Evolutionary conservation across 2,888 invertebrate species (phyloP), one percentile per base, ranked within the genome.

Genomic region (Agrochola lota): DNA sequence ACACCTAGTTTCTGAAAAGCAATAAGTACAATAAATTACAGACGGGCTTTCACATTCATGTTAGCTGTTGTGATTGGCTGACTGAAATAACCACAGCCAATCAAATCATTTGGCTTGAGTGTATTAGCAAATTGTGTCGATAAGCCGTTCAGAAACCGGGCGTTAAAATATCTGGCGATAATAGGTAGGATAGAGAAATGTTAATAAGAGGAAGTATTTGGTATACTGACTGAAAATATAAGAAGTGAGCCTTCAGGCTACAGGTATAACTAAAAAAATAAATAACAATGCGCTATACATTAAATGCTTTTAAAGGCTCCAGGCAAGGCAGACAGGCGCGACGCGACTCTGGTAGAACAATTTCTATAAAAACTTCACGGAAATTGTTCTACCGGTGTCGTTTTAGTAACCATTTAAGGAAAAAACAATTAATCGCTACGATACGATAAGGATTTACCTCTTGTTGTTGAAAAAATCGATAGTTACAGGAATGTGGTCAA

Each of bases 131-230:
- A 40, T 59, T n/a, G 26, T 76, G n/a, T 60, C 52, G 30, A 40
- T 40, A 17, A 49, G 12, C n/a, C 15, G 52, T 52, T 60, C 3
- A 68, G 30, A 43, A 3, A 30, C 2, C 20, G 15, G 8, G n/a
- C 52, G n/a, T 30, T 52, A 46, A 17, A 35, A 35, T 35, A 2
- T 35, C 35, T 30, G 2, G 30, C 30, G 30, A 30, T n/a, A n/a
- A n/a, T n/a, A n/a, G n/a, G n/a, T 30, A 30, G 1, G 1, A 30
- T 30, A 30, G 30, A 30, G 1, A 30, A 30, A 1, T 49, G 26
- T 49, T 35, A 46, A 64, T 59, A 43, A 52, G 8, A 30, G 30
- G 6, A 26, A 77, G 68, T 77, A 68, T 77, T 77, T 43, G 30
- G 8, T 23, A 17, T n/a, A 55, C 23, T 35, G n/a, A 57, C 5